Percentiles rank a stretch among this genome's conserved stretches.
Conservation (phyloP, 1,140 invertebrate species). For the Bombyx mandarina region DNA sequence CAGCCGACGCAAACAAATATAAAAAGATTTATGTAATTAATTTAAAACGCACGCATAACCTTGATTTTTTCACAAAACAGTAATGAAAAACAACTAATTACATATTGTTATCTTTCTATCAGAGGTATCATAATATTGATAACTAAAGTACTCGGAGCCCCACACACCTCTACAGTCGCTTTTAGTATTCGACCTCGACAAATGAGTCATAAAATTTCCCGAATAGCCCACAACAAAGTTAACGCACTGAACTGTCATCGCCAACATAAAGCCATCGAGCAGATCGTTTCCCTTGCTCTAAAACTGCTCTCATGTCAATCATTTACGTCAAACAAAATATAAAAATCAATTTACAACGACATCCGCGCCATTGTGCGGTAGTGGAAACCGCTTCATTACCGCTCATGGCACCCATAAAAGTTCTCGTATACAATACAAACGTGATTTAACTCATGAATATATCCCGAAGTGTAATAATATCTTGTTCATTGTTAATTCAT, state of each 20-base stretch:
- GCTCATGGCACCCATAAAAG: constrained; percentile 43
- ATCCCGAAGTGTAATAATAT: constrained; percentile 55
- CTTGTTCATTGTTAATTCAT: constrained; percentile 63
- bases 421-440: constrained; percentile 37
- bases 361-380: constrained; percentile 51
- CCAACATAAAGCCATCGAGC: constrained; percentile 46
- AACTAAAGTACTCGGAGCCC: constrained; percentile 12
- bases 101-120: too few relatives aligned
- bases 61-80: too few relatives aligned
- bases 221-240: constrained; percentile 64
- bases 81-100: too few relatives aligned
- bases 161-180: constrained; percentile 34
- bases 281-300: constrained; percentile 20
- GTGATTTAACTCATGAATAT: constrained; percentile 47
- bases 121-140: too few relatives aligned
- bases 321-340: constrained; percentile 71
- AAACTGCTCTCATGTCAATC: constrained; percentile 62
- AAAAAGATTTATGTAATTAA: too few relatives aligned
- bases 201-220: constrained; percentile 66
- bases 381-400: constrained; percentile 64
- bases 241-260: constrained; percentile 39
- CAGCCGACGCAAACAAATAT: too few relatives aligned
- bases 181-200: constrained; percentile 45
- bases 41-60: too few relatives aligned
- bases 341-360: constrained; percentile 65